Conservation (phyloP, 1,140 invertebrate species). For the Cardiocondyla obscurior region DNA sequence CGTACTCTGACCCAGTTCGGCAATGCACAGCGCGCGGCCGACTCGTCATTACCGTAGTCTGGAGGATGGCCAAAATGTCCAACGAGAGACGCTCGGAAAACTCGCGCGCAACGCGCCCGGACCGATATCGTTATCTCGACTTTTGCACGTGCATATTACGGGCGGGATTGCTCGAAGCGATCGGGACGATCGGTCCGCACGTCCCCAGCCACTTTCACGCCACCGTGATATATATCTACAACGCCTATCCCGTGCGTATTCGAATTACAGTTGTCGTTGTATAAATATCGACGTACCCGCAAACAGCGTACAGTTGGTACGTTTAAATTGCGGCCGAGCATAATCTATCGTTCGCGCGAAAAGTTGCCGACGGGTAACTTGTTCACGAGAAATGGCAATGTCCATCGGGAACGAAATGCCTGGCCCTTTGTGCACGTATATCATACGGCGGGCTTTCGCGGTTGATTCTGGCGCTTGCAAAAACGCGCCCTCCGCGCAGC, state of each 20-base stretch:
- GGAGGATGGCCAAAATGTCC: conserved; percentile 53
- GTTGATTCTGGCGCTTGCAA: neutral
- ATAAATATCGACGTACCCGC: conserved; percentile 44
- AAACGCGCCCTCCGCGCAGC: neutral
- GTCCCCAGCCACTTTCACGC: conserved; percentile 15
- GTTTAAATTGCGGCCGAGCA: conserved; percentile 5
- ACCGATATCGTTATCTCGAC: conserved; percentile 37
- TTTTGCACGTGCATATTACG: conserved; percentile 28
- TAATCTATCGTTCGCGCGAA: conserved; percentile 16
- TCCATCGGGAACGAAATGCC: conserved; percentile 6
- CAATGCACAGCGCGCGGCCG: neutral
- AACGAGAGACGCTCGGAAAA: conserved; percentile 34
- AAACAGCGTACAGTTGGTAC: neutral
- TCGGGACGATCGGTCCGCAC: neutral
- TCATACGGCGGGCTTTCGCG: neutral
- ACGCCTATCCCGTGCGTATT: conserved; percentile 19
- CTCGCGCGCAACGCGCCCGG: neutral
- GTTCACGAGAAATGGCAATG: conserved; percentile 30
- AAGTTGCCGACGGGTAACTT: conserved; percentile 7
- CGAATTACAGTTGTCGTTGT: conserved; percentile 34
- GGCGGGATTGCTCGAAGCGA: neutral
- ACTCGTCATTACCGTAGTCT: conserved; percentile 50
- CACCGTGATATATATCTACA: conserved; percentile 24
- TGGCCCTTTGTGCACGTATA: neutral
- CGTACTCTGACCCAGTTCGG: conserved; percentile 40